phyloP scores from a whole-genome alignment of 1,140 invertebrate species.

The Yoshiicerus persimilis region DNA sequence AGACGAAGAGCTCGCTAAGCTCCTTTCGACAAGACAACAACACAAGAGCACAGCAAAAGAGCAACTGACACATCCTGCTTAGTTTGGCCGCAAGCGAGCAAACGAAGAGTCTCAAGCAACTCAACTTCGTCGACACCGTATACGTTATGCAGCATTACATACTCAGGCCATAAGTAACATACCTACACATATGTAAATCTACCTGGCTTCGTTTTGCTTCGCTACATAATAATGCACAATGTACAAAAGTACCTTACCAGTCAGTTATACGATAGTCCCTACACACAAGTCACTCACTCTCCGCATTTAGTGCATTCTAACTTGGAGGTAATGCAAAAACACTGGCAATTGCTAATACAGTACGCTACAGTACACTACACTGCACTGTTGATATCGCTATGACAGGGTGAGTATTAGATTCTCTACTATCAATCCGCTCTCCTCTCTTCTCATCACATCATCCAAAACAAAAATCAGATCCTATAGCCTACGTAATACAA shows the following conservation, averaged over 20 bases:
- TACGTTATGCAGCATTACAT: neutral
- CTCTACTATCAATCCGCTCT: too few species aligned
- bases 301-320: neutral
- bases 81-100: constrained; percentile 23
- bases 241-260: neutral
- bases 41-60: constrained; percentile 18
- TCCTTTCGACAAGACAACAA: neutral
- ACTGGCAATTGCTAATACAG: neutral
- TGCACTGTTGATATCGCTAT: neutral
- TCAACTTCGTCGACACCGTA: neutral
- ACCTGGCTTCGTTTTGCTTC: neutral
- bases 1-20: neutral
- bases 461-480: neutral
- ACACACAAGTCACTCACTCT: too few species aligned
- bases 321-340: neutral
- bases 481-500: neutral
- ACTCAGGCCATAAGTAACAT: neutral
- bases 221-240: neutral
- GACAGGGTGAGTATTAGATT: neutral
- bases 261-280: neutral
- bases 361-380: too few species aligned
- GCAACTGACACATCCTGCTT: constrained; percentile 41
- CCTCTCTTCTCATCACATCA: neutral
- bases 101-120: neutral
- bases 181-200: neutral